phyloP scores from a whole-genome alignment of 2,797 vertebrate species.

The Chrysocyon brachyurus region DNA sequence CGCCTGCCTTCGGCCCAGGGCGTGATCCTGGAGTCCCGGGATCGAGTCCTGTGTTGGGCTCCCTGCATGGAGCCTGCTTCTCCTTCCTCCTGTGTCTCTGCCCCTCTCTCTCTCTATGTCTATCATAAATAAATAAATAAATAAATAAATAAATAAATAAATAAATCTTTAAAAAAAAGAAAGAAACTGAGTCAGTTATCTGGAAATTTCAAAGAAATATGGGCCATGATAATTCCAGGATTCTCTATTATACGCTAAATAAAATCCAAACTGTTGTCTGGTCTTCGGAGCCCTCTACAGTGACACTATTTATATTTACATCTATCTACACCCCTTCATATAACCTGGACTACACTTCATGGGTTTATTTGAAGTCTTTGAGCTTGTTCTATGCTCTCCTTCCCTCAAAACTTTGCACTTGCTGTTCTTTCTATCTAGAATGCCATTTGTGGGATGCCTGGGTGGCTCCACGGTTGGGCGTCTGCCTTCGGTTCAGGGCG shows the following conservation, averaged over 20 bases:
- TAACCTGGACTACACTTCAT: background rate
- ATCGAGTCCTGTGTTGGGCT: too few species aligned
- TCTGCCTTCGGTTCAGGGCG: too few species aligned
- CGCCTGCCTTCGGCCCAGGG: too few species aligned
- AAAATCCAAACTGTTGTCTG: background rate
- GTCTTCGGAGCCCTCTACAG: background rate
- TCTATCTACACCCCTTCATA: background rate
- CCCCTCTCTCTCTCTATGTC: too few species aligned
- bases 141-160: too few species aligned
- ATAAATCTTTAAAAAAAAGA: too few species aligned
- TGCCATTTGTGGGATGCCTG: background rate
- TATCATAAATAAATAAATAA: too few species aligned
- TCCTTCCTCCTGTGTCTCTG: too few species aligned
- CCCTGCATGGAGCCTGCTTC: too few species aligned
- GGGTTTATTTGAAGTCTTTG: background rate
- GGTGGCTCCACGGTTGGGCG: too few species aligned
- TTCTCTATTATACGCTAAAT: background rate
- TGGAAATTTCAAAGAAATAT: constrained; percentile 54
- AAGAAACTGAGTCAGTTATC: constrained; percentile 29
- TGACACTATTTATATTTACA: background rate
- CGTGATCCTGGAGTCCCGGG: too few species aligned
- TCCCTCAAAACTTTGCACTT: background rate
- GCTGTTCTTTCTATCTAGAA: background rate
- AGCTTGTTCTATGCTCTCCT: background rate
- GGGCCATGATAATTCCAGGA: background rate